Evolutionary conservation across 2,888 invertebrate species (phyloP).

Genomic region (Incurvaria masculella): DNA sequence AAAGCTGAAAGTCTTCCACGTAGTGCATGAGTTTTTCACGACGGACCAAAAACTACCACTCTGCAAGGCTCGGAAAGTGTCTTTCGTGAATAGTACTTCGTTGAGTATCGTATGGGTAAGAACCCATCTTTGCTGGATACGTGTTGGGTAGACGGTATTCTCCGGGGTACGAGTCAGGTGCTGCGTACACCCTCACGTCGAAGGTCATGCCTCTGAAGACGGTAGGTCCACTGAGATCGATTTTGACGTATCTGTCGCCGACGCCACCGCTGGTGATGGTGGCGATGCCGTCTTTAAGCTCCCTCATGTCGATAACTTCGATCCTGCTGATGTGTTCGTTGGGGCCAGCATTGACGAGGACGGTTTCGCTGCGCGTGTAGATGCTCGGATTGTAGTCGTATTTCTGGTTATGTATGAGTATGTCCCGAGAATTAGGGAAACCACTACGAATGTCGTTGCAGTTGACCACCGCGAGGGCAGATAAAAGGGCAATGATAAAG

Average conservation of each 20-base stretch:
- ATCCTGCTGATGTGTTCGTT: conserved; percentile 32
- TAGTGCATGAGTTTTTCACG: too few relatives aligned
- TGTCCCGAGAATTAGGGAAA: background rate
- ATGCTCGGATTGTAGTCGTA: background rate
- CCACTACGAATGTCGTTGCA: background rate
- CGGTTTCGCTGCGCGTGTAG: background rate
- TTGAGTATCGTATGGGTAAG: too few relatives aligned
- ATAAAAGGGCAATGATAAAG: background rate
- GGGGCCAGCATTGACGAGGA: conserved; percentile 23
- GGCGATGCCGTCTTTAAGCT: conserved; percentile 39
- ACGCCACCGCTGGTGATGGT: conserved; percentile 35
- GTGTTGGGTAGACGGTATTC: too few relatives aligned
- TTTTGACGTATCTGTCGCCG: conserved; percentile 34
- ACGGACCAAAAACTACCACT: too few relatives aligned
- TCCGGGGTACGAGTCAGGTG: too few relatives aligned
- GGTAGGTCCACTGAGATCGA: conserved; percentile 41
- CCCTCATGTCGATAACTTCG: conserved; percentile 31
- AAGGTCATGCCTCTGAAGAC: conserved; percentile 39
- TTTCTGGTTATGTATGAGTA: background rate
- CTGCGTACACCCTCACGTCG: conserved; percentile 11
- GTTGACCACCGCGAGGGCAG: background rate
- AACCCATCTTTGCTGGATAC: too few relatives aligned
- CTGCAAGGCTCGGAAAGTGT: too few relatives aligned
- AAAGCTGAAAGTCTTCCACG: too few relatives aligned
- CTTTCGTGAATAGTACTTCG: too few relatives aligned